These are phyloP conservation scores for Drosophila cardini DNA, from an alignment of 1,140 invertebrate genomes.

Conservation along the genomic window DNA sequence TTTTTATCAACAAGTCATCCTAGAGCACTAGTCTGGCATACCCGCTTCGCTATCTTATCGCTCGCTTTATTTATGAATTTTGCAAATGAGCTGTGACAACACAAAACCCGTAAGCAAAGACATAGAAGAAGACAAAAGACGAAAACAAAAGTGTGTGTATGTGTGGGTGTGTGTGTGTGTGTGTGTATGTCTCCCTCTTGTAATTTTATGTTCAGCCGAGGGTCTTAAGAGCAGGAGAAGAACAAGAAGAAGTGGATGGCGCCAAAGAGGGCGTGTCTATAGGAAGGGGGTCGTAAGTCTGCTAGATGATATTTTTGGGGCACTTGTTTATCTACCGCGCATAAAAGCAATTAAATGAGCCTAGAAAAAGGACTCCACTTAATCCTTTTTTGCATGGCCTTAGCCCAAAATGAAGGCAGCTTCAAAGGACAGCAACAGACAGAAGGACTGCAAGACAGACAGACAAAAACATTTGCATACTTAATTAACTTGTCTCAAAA, in stretches of 20 bases:
- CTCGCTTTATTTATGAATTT: slow-evolving; percentile 40
- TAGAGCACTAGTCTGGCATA: neutral
- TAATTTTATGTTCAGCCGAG: slow-evolving; percentile 36
- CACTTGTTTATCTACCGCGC: slow-evolving; percentile 58
- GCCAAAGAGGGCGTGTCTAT: neutral
- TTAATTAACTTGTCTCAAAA: slow-evolving; percentile 73
- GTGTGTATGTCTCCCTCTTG: slow-evolving; percentile 31
- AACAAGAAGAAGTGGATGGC: neutral
- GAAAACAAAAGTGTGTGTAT: slow-evolving; percentile 21
- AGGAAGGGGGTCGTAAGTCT: neutral
- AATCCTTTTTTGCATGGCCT: slow-evolving; percentile 56
- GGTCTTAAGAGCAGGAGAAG: neutral
- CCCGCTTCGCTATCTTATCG: neutral
- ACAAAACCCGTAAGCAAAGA: slow-evolving; percentile 22
- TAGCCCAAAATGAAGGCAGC: neutral
- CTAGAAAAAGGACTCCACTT: slow-evolving; percentile 63
- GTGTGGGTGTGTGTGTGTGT: too few species aligned
- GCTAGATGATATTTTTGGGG: slow-evolving; percentile 19
- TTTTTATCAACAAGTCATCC: too few species aligned
- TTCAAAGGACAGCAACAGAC: slow-evolving; percentile 12
- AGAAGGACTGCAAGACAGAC: neutral
- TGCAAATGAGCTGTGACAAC: slow-evolving; percentile 47
- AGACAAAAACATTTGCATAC: slow-evolving; percentile 73
- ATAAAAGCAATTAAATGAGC: slow-evolving; percentile 75
- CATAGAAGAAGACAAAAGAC: slow-evolving; percentile 17